Base-by-base conservation (phyloP, 2,113 vertebrate species). In the Thermophis baileyi region DNA sequence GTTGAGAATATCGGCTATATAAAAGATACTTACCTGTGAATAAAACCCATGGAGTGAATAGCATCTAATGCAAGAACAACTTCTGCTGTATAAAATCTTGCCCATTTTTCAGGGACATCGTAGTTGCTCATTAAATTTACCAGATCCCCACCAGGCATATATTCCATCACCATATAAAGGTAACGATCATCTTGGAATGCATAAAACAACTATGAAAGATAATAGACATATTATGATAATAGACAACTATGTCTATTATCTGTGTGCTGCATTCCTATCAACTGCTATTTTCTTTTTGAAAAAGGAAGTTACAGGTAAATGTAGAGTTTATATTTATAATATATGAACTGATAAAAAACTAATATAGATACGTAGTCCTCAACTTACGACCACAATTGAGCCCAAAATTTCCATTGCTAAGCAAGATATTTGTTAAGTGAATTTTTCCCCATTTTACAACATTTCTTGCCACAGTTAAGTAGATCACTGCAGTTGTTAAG, bases 91-190 rank as follows among this genome's bases (percentile, higher is more conserved):
- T 99, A 99, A 97, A 99, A 99, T 87, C 99, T 98, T 51, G 99
- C 99, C 99, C 99, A 99, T 96, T 99, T 99, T 97, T 99, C 99
- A 0, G 99, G 99, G 90, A 99, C 99, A 57, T 99, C 99, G 0
- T 99, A 99, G 97, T 99, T 99, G 97, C 99, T 99, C 99, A 99
- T 99, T 97, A 99, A 97, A 96, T 99, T 99, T 63, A 99, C 99
- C 95, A 99, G 98, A 96, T 99, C 99, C 46, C 99, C 99, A 9
- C 99, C 99, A 30, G 99, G 99, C 99, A 99, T 99, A 95, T 99
- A 99, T 93, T 99, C 99, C 99, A 99, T 99, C 96, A 99, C 99
- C 99, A 99, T 99, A 96, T 99, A 99, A 94, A 99, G 99, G 97
- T 99, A 99, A 93, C 99, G 99, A 95, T 99, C 98, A 95, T 99